Evolutionary conservation across 2,113 vertebrate genomes (phyloP).

Genomic region (Naja naja): DNA sequence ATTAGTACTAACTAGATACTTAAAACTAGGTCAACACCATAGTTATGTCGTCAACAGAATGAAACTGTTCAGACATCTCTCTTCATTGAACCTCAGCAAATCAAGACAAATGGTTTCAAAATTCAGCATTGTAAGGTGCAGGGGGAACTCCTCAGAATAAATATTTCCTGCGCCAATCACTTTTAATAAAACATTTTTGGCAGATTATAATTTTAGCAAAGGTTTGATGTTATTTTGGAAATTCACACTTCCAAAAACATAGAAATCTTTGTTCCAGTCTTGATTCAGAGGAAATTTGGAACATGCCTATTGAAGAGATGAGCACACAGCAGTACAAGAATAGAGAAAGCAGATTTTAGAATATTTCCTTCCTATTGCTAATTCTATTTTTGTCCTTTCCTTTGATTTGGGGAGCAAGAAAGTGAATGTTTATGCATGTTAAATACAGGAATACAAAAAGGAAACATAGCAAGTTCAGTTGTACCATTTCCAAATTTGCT

Average conservation of each 20-base stretch:
- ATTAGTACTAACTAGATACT: slow-evolving; percentile 55
- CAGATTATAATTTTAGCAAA: slow-evolving; percentile 39
- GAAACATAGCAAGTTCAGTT: neutral
- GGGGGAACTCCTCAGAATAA: slow-evolving; percentile 23
- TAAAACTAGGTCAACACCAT: slow-evolving; percentile 55
- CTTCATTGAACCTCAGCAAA: neutral
- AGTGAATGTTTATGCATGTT: rapidly evolving
- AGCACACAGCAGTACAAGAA: slow-evolving; percentile 16
- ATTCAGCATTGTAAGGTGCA: slow-evolving; percentile 22
- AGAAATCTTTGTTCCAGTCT: slow-evolving; percentile 39
- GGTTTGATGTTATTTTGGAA: slow-evolving; percentile 38
- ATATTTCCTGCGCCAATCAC: neutral
- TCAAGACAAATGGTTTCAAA: neutral
- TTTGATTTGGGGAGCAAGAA: slow-evolving; percentile 10
- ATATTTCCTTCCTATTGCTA: slow-evolving; percentile 8
- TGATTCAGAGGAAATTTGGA: slow-evolving; percentile 17
- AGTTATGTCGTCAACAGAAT: slow-evolving; percentile 50
- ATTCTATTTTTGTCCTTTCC: neutral
- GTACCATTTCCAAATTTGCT: neutral
- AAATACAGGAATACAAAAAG: neutral
- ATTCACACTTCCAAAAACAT: slow-evolving; percentile 30
- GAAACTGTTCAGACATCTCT: slow-evolving; percentile 48
- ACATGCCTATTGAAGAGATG: slow-evolving; percentile 6
- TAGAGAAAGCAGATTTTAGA: slow-evolving; percentile 27
- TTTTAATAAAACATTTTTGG: slow-evolving; percentile 19